Evolutionary conservation across 2,797 vertebrate genomes (phyloP).

Genomic region (Discoglossus pictus): DNA sequence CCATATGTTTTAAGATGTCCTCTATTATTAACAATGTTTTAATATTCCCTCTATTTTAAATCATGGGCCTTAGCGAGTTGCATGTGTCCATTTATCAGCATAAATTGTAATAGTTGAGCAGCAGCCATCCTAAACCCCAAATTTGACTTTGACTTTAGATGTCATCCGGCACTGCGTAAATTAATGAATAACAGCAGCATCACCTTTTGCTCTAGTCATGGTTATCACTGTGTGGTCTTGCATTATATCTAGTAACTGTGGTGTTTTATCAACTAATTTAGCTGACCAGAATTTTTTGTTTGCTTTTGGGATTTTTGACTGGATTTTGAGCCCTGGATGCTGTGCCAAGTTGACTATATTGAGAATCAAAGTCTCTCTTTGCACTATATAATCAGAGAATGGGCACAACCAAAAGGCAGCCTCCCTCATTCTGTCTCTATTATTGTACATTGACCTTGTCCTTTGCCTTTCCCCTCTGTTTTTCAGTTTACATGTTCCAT

Average conservation of each 20-base stretch:
- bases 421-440: constrained; percentile 5
- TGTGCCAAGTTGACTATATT: constrained; percentile 20
- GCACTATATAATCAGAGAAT: constrained; percentile 12
- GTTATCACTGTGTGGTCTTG: constrained; percentile 15
- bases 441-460: constrained; percentile 36
- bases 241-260: background rate
- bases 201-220: background rate
- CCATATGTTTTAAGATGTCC: no score
- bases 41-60: no score
- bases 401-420: background rate
- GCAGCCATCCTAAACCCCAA: no score
- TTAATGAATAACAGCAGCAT: background rate
- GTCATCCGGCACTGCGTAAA: no score
- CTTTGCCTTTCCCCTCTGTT: constrained; percentile 34
- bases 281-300: constrained; percentile 27
- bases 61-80: no score
- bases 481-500: constrained; percentile 4
- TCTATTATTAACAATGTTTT: no score
- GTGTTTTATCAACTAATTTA: constrained; percentile 25
- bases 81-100: no score
- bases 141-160: no score
- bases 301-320: constrained; percentile 13
- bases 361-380: constrained; percentile 28
- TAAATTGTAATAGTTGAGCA: no score
- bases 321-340: constrained; percentile 29